Base-by-base conservation (phyloP, 2,888 invertebrate genomes). In the Leptinotarsa rubiginosa region DNA sequence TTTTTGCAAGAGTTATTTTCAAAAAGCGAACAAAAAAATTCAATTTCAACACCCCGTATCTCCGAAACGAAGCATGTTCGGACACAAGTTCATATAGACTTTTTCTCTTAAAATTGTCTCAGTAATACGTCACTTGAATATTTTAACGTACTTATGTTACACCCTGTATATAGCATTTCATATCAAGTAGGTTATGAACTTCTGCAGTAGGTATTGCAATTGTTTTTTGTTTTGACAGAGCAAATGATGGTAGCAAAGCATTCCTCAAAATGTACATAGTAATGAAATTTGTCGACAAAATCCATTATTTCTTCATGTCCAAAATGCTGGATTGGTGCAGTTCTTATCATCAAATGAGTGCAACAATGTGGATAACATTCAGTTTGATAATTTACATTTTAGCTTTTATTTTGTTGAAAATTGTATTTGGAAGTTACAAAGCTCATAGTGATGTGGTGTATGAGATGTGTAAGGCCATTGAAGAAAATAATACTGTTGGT, bases 401-500 rank as follows among this genome's bases (percentile, higher is more conserved):
- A 56, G 65, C 68, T n/a, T 16, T 68, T 1, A 22, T 56, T 13
- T 16, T 71, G 25, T 66, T 70, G n/a, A 76, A 75, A 69, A 16
- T 67, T 62, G 15, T 41, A 10, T 62, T 62, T 16, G 31, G 41
- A 15, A 12, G 41, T 62, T 62, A n/a, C 13, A 62, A 41, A 62
- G 31, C 25, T 12, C 50, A 70, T 68, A 54, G 31, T 41, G 62
- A 73, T 65, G 56, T 62, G n/a, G 12, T 71, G 2, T 15, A 67
- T 25, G 56, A 56, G 65, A 54, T 83, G 13, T 81, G 78, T 18
- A 47, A 75, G 47, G 75, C 78, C 13, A 74, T 78, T 4, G 71
- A 76, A 68, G 54, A 75, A 64, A 78, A 81, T 59, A 75, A 80
- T 70, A 66, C 68, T n/a, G 67, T 81, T n/a, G 68, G 54, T 18